Conservation (phyloP, 2,888 invertebrate genomes). For the Fragum fragum region DNA sequence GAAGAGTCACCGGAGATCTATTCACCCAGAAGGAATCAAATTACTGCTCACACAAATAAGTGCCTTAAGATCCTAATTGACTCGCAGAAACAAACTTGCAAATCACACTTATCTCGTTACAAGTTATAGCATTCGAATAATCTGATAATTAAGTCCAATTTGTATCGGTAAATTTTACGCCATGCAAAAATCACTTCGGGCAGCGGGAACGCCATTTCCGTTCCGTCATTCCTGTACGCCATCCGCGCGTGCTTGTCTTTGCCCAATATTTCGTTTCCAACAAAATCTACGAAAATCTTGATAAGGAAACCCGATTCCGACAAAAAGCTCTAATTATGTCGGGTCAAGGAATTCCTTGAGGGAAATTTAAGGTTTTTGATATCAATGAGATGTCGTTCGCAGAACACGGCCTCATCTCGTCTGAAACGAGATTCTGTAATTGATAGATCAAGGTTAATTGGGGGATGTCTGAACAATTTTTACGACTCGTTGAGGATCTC, state of each 20-base stretch:
- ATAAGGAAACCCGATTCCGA: conserved; percentile 61
- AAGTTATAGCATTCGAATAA: conserved; percentile 56
- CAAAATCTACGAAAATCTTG: conserved; percentile 34
- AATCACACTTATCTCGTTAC: conserved; percentile 63
- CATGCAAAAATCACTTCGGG: conserved; percentile 54
- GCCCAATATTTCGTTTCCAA: background rate
- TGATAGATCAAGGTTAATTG: conserved; percentile 65
- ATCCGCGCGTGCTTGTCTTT: background rate
- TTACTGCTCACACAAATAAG: conserved; percentile 29
- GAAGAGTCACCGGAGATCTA: conserved; percentile 20
- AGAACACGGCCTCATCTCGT: conserved; percentile 42
- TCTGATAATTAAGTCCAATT: conserved; percentile 65
- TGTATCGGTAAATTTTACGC: conserved; percentile 70
- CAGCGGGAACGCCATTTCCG: conserved; percentile 39
- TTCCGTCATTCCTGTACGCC: conserved; percentile 29
- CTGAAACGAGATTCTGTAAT: conserved; percentile 40
- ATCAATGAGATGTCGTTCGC: conserved; percentile 57
- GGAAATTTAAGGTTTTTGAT: conserved; percentile 53
- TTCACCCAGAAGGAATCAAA: conserved; percentile 23
- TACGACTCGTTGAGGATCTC: conserved; percentile 34
- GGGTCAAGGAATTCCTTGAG: conserved; percentile 54
- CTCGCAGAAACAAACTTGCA: conserved; percentile 55
- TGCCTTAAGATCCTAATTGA: conserved; percentile 55
- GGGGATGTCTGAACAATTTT: conserved; percentile 45
- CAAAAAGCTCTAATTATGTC: conserved; percentile 56